Base-by-base conservation (phyloP, 2,888 invertebrate species). In the Hyposoter dolosus region DNA sequence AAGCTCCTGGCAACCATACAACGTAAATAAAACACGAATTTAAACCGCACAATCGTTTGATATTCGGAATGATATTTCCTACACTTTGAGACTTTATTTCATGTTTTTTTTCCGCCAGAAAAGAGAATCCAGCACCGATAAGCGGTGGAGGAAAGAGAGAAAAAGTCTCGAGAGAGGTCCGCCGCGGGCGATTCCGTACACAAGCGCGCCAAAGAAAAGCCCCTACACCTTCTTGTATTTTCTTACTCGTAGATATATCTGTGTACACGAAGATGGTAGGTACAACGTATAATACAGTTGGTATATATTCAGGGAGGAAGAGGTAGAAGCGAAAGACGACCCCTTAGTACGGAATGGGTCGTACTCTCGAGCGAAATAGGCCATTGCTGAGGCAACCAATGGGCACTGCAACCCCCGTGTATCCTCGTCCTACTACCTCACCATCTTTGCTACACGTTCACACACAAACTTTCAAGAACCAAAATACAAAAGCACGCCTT, bases 281-380 rank as follows among this genome's bases (percentile, higher is more conserved):
- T 63, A 65, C 43, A 72, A 75, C 40, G 65, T 60, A 23, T 50
- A 65, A 77, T 53, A 74, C 63, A 56, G 84, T 81, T 83, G 72
- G 56, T 69, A 60, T 79, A 80, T 75, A 47, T 77, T 53, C 66
- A 68, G 35, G 72, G 69, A 83, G 84, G 68, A 85, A 84, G 83
- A 79, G 82, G 82, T 82, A 82, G 74, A 76, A 43, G 82, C 83
- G 72, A 86, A 88, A 87, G 89, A 90, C 89, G 89, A 88, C 91
- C 90, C 90, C 90, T 91, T 90, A 88, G 89, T 88, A 89, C 90
- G 88, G 90, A 92, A 92, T 92, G 91, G 92, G 91, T 92, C 92
- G 91, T 93, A 91, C 91, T 91, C 92, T 91, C 90, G 89, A 91
- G 90, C 89, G 90, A 91, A 92, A 92, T 92, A 92, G 92, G 91